These are phyloP conservation scores for Glaucomys volans DNA, from an alignment of 2,113 vertebrate genomes.

Conservation along the genomic window DNA sequence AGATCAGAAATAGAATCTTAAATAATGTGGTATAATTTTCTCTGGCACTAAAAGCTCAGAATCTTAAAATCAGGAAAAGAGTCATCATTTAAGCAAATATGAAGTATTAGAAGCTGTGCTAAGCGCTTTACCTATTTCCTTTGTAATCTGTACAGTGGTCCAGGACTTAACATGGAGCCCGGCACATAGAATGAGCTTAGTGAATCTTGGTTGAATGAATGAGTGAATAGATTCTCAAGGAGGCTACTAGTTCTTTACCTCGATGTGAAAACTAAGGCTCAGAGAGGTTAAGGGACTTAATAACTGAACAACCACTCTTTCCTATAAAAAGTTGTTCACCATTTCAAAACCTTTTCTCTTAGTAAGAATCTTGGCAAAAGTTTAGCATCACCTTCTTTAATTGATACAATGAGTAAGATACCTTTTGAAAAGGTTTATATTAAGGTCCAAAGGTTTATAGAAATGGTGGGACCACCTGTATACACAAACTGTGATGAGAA, in stretches of 20 bases:
- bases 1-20: not conserved
- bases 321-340: not conserved
- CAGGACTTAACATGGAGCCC: not conserved
- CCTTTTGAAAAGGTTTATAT: not conserved
- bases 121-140: not conserved
- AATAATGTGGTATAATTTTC: not conserved
- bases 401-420: not conserved
- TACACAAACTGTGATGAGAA: not conserved
- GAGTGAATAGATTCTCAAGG: not conserved
- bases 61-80: slow-evolving; percentile 55
- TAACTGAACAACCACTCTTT: not conserved
- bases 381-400: not conserved
- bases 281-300: slow-evolving; percentile 10
- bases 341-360: not conserved
- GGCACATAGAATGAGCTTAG: not conserved
- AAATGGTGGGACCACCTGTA: not conserved
- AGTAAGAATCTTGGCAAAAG: not conserved
- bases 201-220: slow-evolving; percentile 31
- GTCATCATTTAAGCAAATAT: not conserved
- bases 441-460: not conserved
- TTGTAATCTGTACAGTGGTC: not conserved
- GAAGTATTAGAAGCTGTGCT: not conserved
- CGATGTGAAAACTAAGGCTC: not conserved
- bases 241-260: not conserved
- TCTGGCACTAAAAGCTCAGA: slow-evolving; percentile 58